These are phyloP conservation scores for Tyrannus savana DNA, from an alignment of 2,113 vertebrate species.

Conservation along the genomic window DNA sequence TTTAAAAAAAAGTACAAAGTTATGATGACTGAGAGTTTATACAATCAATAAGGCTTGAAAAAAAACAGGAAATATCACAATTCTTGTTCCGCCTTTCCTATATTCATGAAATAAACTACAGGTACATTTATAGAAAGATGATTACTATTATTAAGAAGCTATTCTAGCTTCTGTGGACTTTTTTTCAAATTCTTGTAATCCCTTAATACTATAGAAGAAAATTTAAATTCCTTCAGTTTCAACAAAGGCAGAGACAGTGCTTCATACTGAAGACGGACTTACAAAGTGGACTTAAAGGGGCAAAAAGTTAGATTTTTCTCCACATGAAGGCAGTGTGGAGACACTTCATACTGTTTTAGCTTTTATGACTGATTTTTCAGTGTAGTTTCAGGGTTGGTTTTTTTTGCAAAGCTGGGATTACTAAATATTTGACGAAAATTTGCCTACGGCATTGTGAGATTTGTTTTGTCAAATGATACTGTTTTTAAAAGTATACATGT, in stretches of 20 bases:
- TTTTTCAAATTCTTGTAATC: background rate
- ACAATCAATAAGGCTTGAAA: background rate
- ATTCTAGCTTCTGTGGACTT: background rate
- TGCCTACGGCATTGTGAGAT: background rate
- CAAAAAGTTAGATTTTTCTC: slow-evolving; percentile 29
- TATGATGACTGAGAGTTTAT: background rate
- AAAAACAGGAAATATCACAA: background rate
- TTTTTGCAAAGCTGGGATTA: background rate
- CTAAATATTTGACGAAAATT: background rate
- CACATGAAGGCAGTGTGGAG: slow-evolving; percentile 51
- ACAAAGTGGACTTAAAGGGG: background rate
- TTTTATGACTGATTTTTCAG: background rate
- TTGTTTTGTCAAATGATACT: background rate
- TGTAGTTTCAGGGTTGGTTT: background rate
- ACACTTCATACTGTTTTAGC: background rate
- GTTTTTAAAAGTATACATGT: background rate
- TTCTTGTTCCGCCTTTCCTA: background rate
- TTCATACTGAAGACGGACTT: background rate
- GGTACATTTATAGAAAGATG: accelerated
- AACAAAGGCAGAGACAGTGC: background rate
- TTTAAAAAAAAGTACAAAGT: background rate
- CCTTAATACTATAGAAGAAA: background rate
- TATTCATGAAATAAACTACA: background rate
- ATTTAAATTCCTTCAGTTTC: background rate
- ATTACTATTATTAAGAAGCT: background rate